Conservation (phyloP, 1,140 invertebrate species). For the Drosophila ambigua region DNA sequence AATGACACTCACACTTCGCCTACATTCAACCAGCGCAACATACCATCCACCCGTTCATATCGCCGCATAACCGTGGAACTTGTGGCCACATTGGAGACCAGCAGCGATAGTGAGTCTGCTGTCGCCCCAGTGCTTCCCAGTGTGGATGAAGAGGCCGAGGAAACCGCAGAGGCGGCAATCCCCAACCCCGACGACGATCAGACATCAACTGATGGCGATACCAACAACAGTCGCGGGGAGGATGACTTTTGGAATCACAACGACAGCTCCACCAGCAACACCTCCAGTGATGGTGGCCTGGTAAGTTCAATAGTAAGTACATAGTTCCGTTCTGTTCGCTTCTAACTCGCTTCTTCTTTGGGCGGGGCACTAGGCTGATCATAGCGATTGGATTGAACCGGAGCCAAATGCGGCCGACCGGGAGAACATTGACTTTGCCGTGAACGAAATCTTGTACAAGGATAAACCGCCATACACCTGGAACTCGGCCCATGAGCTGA, state of each 20-base stretch:
- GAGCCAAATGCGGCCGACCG: conserved; percentile 26
- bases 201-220: conserved; percentile 10
- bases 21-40: conserved; percentile 27
- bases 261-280: conserved; percentile 25
- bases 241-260: conserved; percentile 10
- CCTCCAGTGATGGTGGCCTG: conserved; percentile 15
- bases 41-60: conserved; percentile 43
- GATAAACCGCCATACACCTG: conserved; percentile 64
- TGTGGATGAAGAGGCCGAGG: background rate
- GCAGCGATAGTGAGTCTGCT: conserved; percentile 15
- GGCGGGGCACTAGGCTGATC: background rate
- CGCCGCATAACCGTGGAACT: conserved; percentile 33
- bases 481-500: conserved; percentile 52
- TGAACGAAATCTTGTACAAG: conserved; percentile 57
- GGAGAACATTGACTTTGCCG: conserved; percentile 26
- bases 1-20: background rate
- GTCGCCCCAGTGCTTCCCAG: background rate
- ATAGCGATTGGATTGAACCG: conserved; percentile 16
- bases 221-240: conserved; percentile 6
- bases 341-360: background rate
- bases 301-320: conserved; percentile 1
- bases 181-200: background rate
- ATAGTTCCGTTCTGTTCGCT: background rate
- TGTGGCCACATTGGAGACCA: conserved; percentile 7
- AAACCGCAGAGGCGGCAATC: background rate